Evolutionary conservation across 2,113 vertebrate species (phyloP), one percentile per base, ranked within the genome.

Genomic region (Bujurquina vittata): DNA sequence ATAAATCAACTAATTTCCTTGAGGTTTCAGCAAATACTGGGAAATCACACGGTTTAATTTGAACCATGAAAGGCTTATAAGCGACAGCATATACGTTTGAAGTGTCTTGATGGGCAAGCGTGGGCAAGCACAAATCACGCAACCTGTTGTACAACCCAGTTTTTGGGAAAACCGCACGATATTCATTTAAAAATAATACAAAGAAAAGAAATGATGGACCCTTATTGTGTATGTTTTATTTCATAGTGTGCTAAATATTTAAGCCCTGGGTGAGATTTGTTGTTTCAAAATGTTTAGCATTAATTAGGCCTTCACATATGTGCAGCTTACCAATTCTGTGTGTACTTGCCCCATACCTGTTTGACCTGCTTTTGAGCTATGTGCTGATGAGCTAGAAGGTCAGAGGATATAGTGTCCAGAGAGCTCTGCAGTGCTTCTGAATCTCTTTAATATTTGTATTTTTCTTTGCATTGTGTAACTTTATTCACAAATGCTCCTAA

Each of bases 221-320:
- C 65, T 29, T 18, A 17, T 49, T 69, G 15, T 26, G 37, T 14
- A 17, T 15, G 5, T 49, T 49, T 49, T 49, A 49, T 17, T 49
- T 54, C 10, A 0, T n/a, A n/a, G 46, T 11, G 2, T 72, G 26
- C 46, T 54, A 31, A 54, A 46, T 52, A 26, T 31, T 46, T 10
- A n/a, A 46, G 20, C 20, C 26, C 26, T n/a, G 18, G 46, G 33
- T 7, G 49, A 17, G 15, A 52, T 7, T 18, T 49, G 65, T 0
- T 69, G 65, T 23, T 69, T 12, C 18, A 26, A 69, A 69, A 52
- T 0, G 6, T 72, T n/a, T 31, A 72, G 46, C 26, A 54, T 5
- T 72, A 11, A 72, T 72, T 10, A 18, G 26, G 31, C 46, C 46
- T 26, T 54, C 46, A 3, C 67, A 14, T 8, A 14, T 54, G 31